Conservation (phyloP, 2,888 invertebrate genomes). For the Disparrhopalites patrizii region DNA sequence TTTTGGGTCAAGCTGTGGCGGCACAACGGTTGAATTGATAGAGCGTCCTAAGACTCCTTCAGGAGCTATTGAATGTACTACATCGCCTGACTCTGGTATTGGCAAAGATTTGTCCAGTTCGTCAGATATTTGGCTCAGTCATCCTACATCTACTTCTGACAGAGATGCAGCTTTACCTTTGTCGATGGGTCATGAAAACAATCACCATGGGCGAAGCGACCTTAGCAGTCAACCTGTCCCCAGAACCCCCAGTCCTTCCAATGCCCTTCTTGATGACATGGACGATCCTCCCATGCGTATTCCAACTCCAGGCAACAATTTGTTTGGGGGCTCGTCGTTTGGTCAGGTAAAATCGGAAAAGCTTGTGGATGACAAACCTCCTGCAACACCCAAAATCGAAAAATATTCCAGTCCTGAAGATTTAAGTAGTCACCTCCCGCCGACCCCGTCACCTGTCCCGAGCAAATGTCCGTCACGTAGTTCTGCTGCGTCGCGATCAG, state of each 20-base stretch:
- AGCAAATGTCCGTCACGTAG: slow-evolving; percentile 4
- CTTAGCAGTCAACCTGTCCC: slow-evolving; percentile 27
- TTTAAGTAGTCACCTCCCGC: not conserved
- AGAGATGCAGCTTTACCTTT: slow-evolving; percentile 26
- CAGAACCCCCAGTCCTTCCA: slow-evolving; percentile 46
- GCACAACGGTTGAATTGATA: slow-evolving; percentile 6
- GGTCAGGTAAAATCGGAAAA: slow-evolving; percentile 2
- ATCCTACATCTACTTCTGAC: slow-evolving; percentile 20
- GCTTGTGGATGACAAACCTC: slow-evolving; percentile 32
- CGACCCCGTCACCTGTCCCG: not conserved
- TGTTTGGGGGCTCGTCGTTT: not conserved
- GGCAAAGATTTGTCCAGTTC: slow-evolving; percentile 53
- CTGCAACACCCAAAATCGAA: slow-evolving; percentile 39
- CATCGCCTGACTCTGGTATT: slow-evolving; percentile 81
- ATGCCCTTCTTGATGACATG: slow-evolving; percentile 31
- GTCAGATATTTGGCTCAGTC: slow-evolving; percentile 38
- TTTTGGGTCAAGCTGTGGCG: not conserved
- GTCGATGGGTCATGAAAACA: slow-evolving; percentile 6
- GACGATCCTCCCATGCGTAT: slow-evolving; percentile 14
- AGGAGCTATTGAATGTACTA: slow-evolving; percentile 63
- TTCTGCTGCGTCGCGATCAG: not conserved
- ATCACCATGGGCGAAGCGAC: not conserved
- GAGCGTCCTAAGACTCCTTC: slow-evolving; percentile 48
- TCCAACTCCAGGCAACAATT: slow-evolving; percentile 26
- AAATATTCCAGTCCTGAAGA: slow-evolving; percentile 15